Evolutionary conservation across 1,140 invertebrate species (phyloP), one percentile per base, ranked within the genome.

Genomic region (Mya arenaria): DNA sequence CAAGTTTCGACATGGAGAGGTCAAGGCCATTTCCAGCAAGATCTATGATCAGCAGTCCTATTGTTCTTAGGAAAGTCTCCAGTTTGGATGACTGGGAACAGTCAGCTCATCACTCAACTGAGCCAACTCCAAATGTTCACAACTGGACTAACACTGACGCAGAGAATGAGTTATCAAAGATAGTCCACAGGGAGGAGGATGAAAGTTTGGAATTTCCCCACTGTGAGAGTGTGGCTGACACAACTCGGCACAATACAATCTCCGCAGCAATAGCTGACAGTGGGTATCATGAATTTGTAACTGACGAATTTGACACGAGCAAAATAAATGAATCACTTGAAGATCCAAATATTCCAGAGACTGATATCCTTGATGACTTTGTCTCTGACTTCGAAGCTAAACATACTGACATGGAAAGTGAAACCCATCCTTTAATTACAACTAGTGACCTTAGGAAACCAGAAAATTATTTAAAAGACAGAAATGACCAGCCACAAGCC

Each of bases 1-100:
- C 77, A n/a, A 80, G 77, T 39, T 80, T 80, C 62, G 77, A 80
- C 36, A 52, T 69, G 25, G 77, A 80, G 58, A 69, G 77, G 48
- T 71, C 66, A 41, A 80, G 48, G 36, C 77, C 77, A 19, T 80
- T 80, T 62, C 77, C 77, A 4, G n/a, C 65, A 41, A 56, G 77
- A 36, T 56, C 77, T 41, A 69, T 55, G 17, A 80, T 80, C 39
- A 71, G 37, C 25, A 68, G 63, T 25, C 77, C 77, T 15, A 56
- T 44, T 13, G 34, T 60, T 37, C 28, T 69, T 8, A 34, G 77
- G n/a, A 80, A 80, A 52, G 19, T 39, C 34, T 25, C 32, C 32
- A 60, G 65, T 34, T 32, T 23, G 30, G 66, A 69, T 41, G 77
- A 80, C 17, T 19, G 28, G 13, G 30, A 30, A 19, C n/a, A 28